Percentiles rank a stretch among this genome's conserved stretches.
Evolutionary conservation across 2,888 invertebrate species (phyloP).

Genomic region (Disparrhopalites patrizii): DNA sequence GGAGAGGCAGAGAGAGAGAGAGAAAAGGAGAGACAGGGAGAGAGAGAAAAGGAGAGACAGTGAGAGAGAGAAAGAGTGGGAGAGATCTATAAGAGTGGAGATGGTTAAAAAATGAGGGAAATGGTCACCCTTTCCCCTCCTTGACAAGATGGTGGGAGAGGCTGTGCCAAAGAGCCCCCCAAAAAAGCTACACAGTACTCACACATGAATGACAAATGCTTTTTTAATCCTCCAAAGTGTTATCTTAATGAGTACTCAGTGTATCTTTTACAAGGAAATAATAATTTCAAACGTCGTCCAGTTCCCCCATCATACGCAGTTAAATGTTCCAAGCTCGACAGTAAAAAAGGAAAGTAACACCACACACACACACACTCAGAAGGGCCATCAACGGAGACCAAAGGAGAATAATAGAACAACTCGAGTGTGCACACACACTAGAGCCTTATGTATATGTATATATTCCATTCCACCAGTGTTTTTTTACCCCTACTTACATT

Average conservation of each 20-base stretch:
- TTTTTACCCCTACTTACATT: too few relatives aligned
- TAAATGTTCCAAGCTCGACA: conserved; percentile 25
- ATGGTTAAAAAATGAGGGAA: too few relatives aligned
- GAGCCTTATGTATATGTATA: background rate
- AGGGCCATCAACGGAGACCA: too few relatives aligned
- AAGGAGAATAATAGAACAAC: background rate
- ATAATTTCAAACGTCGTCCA: conserved; percentile 31
- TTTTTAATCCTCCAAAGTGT: conserved; percentile 36
- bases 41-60: too few relatives aligned
- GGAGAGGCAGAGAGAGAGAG: too few relatives aligned
- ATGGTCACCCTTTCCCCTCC: too few relatives aligned
- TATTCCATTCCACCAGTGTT: too few relatives aligned
- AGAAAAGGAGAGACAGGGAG: too few relatives aligned
- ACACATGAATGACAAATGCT: conserved; percentile 33
- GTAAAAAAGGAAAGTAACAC: conserved; percentile 12
- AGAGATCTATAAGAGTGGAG: too few relatives aligned
- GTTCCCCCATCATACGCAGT: conserved; percentile 23
- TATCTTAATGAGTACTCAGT: conserved; percentile 34
- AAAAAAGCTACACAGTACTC: conserved; percentile 1
- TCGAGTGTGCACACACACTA: background rate
- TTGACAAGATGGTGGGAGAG: too few relatives aligned
- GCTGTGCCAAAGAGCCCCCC: too few relatives aligned
- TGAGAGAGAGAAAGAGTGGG: too few relatives aligned
- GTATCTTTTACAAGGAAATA: conserved; percentile 33
- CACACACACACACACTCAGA: background rate